Percentiles rank a stretch among this genome's conserved stretches.
Conservation (phyloP, 2,888 invertebrate species). For the Nomada flava region DNA sequence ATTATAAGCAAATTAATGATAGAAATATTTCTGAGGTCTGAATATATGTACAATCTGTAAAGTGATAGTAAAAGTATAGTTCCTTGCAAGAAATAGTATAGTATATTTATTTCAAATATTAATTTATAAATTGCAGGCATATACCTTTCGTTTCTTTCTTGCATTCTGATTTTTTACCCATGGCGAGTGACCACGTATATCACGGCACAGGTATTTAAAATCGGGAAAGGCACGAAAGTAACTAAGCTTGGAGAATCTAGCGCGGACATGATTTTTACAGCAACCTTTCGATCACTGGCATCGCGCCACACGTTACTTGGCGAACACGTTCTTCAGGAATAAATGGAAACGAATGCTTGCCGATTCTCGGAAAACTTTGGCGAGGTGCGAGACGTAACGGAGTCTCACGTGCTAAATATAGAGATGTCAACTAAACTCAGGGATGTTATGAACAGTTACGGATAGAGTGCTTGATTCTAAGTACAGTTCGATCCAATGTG, state of each 20-base stretch:
- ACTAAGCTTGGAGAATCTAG: neutral
- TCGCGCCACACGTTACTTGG: constrained; percentile 15
- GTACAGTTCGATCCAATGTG: neutral
- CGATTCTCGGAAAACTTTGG: constrained; percentile 21
- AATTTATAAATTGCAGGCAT: too few species aligned
- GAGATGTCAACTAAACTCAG: constrained; percentile 27
- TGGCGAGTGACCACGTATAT: too few species aligned
- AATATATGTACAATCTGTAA: too few species aligned
- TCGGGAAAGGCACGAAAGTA: neutral
- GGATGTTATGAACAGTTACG: constrained; percentile 11
- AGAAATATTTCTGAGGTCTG: too few species aligned
- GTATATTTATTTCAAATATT: too few species aligned
- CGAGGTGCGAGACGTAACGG: constrained; percentile 22
- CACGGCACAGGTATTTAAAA: too few species aligned
- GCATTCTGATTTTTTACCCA: too few species aligned
- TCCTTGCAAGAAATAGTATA: too few species aligned
- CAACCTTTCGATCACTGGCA: constrained; percentile 26
- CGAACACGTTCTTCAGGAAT: constrained; percentile 13
- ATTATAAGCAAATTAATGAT: too few species aligned
- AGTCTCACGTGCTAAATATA: constrained; percentile 32
- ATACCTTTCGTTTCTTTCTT: too few species aligned
- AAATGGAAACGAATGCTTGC: constrained; percentile 20
- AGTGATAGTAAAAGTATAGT: too few species aligned
- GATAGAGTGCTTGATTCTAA: neutral
- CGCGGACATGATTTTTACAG: constrained; percentile 1